Percentiles rank a stretch among this genome's conserved stretches.
These are phyloP conservation scores for Platanista minor DNA, from an alignment of 2,113 vertebrate genomes.

Conservation along the genomic window DNA sequence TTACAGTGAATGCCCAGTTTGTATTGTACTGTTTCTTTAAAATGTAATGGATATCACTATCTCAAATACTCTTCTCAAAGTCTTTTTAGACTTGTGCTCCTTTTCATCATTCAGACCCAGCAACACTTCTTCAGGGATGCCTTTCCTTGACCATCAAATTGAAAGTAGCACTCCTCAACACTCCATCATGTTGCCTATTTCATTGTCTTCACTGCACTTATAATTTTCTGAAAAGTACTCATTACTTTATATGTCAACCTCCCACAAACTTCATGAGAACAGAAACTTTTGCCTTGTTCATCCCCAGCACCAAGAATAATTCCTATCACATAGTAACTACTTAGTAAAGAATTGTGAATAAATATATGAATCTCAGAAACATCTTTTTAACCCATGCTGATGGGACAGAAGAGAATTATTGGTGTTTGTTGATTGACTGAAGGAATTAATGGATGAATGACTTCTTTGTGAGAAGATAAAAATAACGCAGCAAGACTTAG, in stretches of 20 bases:
- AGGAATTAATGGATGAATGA: neutral
- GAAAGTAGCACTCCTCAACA: neutral
- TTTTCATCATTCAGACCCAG: neutral
- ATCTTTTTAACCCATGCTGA: neutral
- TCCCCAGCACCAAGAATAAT: neutral
- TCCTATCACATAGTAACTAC: neutral
- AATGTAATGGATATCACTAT: neutral
- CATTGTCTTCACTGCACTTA: neutral
- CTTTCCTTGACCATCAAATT: neutral
- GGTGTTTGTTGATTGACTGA: neutral
- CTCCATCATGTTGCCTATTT: rapidly evolving
- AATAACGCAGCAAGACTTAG: neutral
- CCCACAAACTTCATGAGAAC: neutral
- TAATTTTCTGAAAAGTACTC: neutral
- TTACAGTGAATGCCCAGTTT: neutral
- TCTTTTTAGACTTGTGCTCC: rapidly evolving
- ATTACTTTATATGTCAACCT: neutral
- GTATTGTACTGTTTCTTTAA: rapidly evolving
- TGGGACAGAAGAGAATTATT: neutral
- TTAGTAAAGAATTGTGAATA: neutral
- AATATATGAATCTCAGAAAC: neutral
- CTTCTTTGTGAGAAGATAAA: neutral
- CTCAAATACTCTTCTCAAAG: too few relatives aligned
- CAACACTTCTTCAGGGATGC: neutral
- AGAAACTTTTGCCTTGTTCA: neutral